Base-by-base conservation (phyloP, 1,140 invertebrate genomes). In the Drosophila arizonae region DNA sequence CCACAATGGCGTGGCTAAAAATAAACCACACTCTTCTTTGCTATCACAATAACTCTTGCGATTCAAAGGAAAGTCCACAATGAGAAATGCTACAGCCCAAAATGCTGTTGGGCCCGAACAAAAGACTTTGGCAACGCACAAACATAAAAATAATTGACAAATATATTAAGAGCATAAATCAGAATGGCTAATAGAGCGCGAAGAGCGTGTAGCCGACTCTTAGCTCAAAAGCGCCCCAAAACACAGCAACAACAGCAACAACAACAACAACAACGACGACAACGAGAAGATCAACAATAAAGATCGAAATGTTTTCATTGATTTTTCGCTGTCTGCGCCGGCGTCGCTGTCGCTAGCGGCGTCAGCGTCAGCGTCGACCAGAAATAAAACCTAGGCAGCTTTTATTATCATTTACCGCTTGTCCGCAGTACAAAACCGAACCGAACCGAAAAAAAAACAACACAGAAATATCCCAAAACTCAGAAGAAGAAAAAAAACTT, bases 141-240 rank as follows among this genome's bases (percentile, higher is more conserved):
- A 73, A 79, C 69, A 51, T 84, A 77, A 87, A 87, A 84, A 87
- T 88, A 88, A 84, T 84, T 88, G 85, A 88, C 84, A 88, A 88
- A 88, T 84, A 80, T 89, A 89, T 88, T 88, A 88, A 88, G 77
- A 88, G 79, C 80, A 88, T 88, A 87, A 86, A 86, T 86, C 82
- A 88, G 84, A 86, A 86, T 82, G 63, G 66, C 65, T 73, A 65
- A 80, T 85, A 73, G 70, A 77, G 77, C 77, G 70, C 73, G 60
- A 88, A 88, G 85, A 88, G 79, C 69, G 64, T 48, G 68, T 57
- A 73, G 58, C 57, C 57, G 52, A 51, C 76, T 76, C 62, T 73
- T 72, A 73, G 54, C 33, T 28, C 41, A 54, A 65, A 65, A 56
- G 17, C 13, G 24, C 65, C 52, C n/a, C 46, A 52, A 48, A 56